Evolutionary conservation across 2,113 vertebrate species (phyloP).

Genomic region (Nettapus auritus): DNA sequence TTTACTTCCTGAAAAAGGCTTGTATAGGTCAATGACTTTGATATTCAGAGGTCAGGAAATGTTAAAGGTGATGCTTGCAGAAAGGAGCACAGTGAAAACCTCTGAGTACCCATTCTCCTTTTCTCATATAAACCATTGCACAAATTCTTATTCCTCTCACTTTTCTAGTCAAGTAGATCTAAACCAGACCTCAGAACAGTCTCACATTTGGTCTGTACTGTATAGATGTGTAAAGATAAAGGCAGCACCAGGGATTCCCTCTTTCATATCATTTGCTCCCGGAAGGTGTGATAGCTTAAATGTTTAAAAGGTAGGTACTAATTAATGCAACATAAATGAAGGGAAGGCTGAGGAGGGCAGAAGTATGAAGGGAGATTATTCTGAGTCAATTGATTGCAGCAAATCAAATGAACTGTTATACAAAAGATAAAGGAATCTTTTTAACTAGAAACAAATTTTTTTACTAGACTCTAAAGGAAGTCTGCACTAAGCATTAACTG

Average conservation of each 20-base stretch:
- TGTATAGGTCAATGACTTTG: fast-evolving
- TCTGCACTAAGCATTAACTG: background rate
- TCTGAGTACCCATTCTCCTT: fast-evolving
- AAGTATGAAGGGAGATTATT: background rate
- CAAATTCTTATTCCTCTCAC: background rate
- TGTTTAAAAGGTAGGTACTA: background rate
- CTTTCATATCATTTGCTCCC: background rate
- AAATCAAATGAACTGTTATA: background rate
- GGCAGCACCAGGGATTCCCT: background rate
- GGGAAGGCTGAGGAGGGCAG: fast-evolving
- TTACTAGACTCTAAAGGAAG: background rate
- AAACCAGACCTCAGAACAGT: background rate
- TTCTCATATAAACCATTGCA: background rate
- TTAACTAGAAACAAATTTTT: background rate
- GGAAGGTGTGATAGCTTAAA: background rate
- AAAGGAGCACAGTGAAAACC: background rate
- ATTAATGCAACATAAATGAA: background rate
- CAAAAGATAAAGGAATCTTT: background rate
- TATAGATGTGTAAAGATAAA: background rate
- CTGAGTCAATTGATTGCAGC: background rate
- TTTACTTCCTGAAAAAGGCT: background rate
- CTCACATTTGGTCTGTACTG: background rate
- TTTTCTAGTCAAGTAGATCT: background rate
- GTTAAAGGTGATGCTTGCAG: background rate
- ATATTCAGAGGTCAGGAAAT: background rate